Evolutionary conservation across 2,888 invertebrate species (phyloP).

Genomic region (Pachymerium ferrugineum): DNA sequence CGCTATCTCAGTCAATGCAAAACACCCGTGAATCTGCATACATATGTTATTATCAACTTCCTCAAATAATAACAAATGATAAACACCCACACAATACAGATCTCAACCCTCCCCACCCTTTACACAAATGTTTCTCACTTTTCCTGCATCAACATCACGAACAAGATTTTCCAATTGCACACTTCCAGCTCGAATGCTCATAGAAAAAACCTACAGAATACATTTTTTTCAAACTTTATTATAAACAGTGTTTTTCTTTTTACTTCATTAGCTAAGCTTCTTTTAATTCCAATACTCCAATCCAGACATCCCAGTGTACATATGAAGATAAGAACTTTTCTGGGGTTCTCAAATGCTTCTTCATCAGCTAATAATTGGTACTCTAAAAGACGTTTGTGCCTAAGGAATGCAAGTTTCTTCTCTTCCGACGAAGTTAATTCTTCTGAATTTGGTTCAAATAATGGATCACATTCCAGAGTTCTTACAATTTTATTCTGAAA

Average conservation of each 20-base stretch:
- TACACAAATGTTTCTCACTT: too few relatives aligned
- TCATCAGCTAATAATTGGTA: slow-evolving; percentile 57
- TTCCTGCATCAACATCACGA: slow-evolving; percentile 45
- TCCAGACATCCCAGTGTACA: slow-evolving; percentile 47
- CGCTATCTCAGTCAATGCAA: slow-evolving; percentile 80
- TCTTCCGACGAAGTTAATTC: slow-evolving; percentile 62
- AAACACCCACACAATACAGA: too few relatives aligned
- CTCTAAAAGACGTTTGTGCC: slow-evolving; percentile 60
- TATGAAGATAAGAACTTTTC: slow-evolving; percentile 44
- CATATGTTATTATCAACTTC: background rate
- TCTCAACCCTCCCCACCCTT: too few relatives aligned
- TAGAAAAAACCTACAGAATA: slow-evolving; percentile 51
- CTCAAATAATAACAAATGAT: background rate
- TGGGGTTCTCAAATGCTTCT: slow-evolving; percentile 43
- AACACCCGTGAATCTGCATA: slow-evolving; percentile 64
- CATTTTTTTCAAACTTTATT: background rate
- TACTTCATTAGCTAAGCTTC: slow-evolving; percentile 44
- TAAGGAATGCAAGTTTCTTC: slow-evolving; percentile 57
- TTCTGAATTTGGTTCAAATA: slow-evolving; percentile 62
- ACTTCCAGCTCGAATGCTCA: slow-evolving; percentile 51
- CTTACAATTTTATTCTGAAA: slow-evolving; percentile 71
- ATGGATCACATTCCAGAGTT: slow-evolving; percentile 68
- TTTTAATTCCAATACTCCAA: slow-evolving; percentile 46
- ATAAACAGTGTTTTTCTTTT: background rate
- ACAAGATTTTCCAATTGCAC: slow-evolving; percentile 47